A percentile compares a stretch with the other conserved stretches of the same genome.
Conservation (phyloP, 2,113 vertebrate species). For the Notiomystis cincta region DNA sequence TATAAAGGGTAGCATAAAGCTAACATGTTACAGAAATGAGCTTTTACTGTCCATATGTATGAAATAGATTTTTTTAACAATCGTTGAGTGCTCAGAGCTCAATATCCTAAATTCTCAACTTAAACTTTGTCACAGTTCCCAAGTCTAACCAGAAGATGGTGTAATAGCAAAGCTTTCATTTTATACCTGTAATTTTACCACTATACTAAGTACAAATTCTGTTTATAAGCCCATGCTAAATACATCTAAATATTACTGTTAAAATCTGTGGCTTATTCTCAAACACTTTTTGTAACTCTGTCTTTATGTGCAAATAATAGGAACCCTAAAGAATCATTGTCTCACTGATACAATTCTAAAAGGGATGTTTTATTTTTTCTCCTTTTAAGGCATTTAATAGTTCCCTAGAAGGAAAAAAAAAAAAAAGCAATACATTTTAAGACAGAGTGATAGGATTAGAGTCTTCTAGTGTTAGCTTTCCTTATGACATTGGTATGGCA, state of each 20-base stretch:
- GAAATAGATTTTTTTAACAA: neutral
- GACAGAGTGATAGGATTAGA: neutral
- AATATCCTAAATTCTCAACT: neutral
- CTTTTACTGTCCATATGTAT: neutral
- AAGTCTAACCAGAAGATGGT: slow-evolving; percentile 40
- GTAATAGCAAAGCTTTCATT: neutral
- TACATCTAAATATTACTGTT: neutral
- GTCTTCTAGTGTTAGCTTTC: neutral
- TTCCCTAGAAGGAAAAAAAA: neutral
- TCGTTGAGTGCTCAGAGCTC: neutral
- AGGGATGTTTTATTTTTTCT: neutral
- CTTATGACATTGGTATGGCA: neutral
- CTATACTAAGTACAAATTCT: neutral
- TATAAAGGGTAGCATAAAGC: neutral
- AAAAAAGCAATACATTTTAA: neutral
- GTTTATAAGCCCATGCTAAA: neutral
- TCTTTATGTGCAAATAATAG: neutral
- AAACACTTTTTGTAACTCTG: neutral
- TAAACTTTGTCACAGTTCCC: neutral
- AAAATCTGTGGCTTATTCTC: neutral
- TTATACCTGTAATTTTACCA: neutral
- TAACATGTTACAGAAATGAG: neutral
- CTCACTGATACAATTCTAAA: neutral
- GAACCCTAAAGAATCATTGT: neutral
- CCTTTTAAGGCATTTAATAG: neutral